Conservation (phyloP, 2,888 invertebrate genomes). For the Hypomecis atomaria region DNA sequence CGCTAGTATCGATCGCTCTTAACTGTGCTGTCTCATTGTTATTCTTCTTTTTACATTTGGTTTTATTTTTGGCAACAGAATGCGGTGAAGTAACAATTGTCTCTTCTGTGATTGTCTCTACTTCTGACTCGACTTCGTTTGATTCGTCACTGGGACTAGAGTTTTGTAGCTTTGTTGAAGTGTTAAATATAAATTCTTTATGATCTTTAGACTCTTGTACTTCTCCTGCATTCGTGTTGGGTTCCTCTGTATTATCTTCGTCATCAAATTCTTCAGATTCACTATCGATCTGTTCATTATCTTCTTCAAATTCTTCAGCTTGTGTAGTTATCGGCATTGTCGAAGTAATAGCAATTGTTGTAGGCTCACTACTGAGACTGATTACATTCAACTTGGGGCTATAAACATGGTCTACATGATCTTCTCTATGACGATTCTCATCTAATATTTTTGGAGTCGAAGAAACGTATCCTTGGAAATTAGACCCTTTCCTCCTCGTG, state of each 20-base stretch:
- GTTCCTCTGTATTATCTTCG: conserved; percentile 20
- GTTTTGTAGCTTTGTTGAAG: conserved; percentile 46
- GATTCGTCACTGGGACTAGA: conserved; percentile 42
- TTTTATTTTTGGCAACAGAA: conserved; percentile 64
- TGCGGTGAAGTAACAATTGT: conserved; percentile 50
- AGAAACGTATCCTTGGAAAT: conserved; percentile 71
- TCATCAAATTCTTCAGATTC: conserved; percentile 27
- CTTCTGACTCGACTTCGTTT: conserved; percentile 53
- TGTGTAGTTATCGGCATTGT: conserved; percentile 42
- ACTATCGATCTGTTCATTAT: conserved; percentile 47
- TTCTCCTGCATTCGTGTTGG: conserved; percentile 43
- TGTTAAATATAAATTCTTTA: conserved; percentile 63
- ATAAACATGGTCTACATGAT: conserved; percentile 54
- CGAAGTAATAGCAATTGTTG: conserved; percentile 38
- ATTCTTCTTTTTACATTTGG: conserved; percentile 78
- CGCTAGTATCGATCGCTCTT: conserved; percentile 10
- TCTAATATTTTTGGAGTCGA: conserved; percentile 57
- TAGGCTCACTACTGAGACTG: conserved; percentile 39
- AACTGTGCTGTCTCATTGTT: conserved; percentile 40
- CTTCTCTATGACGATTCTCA: conserved; percentile 51
- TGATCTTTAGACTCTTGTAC: conserved; percentile 61
- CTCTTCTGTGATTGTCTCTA: conserved; percentile 47
- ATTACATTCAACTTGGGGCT: conserved; percentile 39
- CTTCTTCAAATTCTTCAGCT: conserved; percentile 50
- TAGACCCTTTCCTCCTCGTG: conserved; percentile 71